Percentiles rank a stretch among this genome's conserved stretches.
phyloP scores from a whole-genome alignment of 2,113 vertebrate genomes.

The Dendropsophus ebraccatus region DNA sequence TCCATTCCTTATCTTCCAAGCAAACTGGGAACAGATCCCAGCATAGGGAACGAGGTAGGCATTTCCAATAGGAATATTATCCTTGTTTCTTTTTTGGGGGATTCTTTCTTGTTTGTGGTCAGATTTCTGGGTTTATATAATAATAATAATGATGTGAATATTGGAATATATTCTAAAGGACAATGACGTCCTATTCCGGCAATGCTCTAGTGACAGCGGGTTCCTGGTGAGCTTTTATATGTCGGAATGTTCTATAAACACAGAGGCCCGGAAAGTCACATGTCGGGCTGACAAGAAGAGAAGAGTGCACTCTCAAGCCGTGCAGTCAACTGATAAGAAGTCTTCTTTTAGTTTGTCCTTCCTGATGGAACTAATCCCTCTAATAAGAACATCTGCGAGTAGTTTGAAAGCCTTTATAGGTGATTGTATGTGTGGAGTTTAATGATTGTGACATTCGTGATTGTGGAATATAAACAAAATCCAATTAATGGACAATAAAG shows the following conservation, averaged over 20 bases:
- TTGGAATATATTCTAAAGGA: neutral
- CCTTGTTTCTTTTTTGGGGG: neutral
- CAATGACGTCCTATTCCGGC: neutral
- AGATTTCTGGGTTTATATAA: neutral
- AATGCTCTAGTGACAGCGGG: neutral
- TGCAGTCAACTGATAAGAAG: slow-evolving; percentile 43
- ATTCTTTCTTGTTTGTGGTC: neutral
- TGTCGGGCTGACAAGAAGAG: slow-evolving; percentile 16
- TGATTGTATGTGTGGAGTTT: neutral
- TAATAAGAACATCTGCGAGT: slow-evolving; percentile 53
- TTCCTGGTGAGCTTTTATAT: neutral
- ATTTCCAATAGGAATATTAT: neutral
- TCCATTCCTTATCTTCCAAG: neutral
- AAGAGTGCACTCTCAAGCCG: neutral
- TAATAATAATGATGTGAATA: neutral
- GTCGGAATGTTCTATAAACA: slow-evolving; percentile 14
- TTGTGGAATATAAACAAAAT: slow-evolving; percentile 40
- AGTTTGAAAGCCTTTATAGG: slow-evolving; percentile 17
- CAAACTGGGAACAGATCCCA: neutral
- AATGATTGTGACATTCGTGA: slow-evolving; percentile 32
- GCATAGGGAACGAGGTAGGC: neutral
- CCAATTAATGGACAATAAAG: slow-evolving; percentile 38
- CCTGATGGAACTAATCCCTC: slow-evolving; percentile 52
- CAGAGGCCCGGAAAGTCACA: slow-evolving; percentile 10
- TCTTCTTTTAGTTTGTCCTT: slow-evolving; percentile 15